phyloP scores from a whole-genome alignment of 2,888 invertebrate genomes.

The Spodoptera littoralis region DNA sequence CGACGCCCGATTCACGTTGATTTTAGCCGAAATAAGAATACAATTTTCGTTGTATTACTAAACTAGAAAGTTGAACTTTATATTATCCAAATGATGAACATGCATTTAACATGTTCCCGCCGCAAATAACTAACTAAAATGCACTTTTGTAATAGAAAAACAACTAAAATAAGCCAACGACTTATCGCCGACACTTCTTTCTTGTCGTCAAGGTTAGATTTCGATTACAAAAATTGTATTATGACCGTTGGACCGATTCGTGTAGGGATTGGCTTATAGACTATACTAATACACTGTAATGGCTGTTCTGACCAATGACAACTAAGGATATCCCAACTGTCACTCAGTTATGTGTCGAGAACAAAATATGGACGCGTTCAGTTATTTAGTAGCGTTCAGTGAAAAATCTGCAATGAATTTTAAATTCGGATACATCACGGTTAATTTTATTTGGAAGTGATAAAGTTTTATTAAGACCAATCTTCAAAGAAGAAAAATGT shows the following conservation, averaged over 20 bases:
- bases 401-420: no score
- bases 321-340: slow-evolving; percentile 27
- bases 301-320: slow-evolving; percentile 18
- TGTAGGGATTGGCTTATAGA: slow-evolving; percentile 37
- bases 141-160: slow-evolving; percentile 63
- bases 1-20: slow-evolving; percentile 86
- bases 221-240: slow-evolving; percentile 44
- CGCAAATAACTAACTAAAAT: slow-evolving; percentile 50
- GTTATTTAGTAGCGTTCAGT: slow-evolving; percentile 25
- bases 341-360: slow-evolving; percentile 36
- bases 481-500: no score
- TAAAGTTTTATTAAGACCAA: no score
- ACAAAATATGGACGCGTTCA: slow-evolving; percentile 52
- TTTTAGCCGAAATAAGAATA: slow-evolving; percentile 72
- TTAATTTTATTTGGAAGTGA: not conserved
- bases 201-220: slow-evolving; percentile 57
- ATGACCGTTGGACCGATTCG: slow-evolving; percentile 46
- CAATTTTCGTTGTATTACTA: slow-evolving; percentile 61
- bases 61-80: slow-evolving; percentile 38
- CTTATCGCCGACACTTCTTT: slow-evolving; percentile 65
- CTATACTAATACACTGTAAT: accelerated
- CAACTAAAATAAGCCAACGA: slow-evolving; percentile 65
- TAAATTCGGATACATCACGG: slow-evolving; percentile 32
- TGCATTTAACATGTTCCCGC: slow-evolving; percentile 51
- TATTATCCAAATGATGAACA: slow-evolving; percentile 53